These are phyloP conservation scores for Graphium colonna DNA, from an alignment of 2,888 invertebrate genomes.

Conservation along the genomic window DNA sequence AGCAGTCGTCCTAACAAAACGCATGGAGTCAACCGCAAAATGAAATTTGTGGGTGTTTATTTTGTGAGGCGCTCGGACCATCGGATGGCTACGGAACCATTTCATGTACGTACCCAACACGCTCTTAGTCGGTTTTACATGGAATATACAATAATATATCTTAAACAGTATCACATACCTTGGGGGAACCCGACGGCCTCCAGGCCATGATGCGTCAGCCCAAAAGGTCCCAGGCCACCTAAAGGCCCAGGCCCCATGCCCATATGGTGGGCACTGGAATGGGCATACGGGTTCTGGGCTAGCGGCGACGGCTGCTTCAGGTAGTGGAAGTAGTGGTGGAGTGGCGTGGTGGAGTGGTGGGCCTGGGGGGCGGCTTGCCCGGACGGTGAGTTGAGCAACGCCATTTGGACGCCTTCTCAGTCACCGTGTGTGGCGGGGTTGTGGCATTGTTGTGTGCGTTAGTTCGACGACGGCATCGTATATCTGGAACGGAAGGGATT, in stretches of 20 bases:
- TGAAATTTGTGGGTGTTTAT: too few species aligned
- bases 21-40: too few species aligned
- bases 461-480: neutral
- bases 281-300: slow-evolving; percentile 71
- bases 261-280: slow-evolving; percentile 73
- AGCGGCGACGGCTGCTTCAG: slow-evolving; percentile 77
- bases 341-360: slow-evolving; percentile 75
- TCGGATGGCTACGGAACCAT: too few species aligned
- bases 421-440: slow-evolving; percentile 49
- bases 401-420: too few species aligned
- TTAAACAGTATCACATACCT: slow-evolving; percentile 49
- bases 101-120: too few species aligned
- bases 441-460: too few species aligned
- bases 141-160: neutral
- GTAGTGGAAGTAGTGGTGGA: slow-evolving; percentile 79
- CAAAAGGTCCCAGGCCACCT: slow-evolving; percentile 74
- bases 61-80: too few species aligned
- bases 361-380: slow-evolving; percentile 62
- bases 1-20: too few species aligned
- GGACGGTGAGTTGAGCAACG: slow-evolving; percentile 67
- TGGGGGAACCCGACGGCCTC: slow-evolving; percentile 77
- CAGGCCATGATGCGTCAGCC: slow-evolving; percentile 66
- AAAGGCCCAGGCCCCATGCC: slow-evolving; percentile 77
- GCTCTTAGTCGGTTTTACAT: too few species aligned
- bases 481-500: slow-evolving; percentile 29